Evolutionary conservation across 2,113 vertebrate genomes (phyloP).

Genomic region (Crocuta crocuta): DNA sequence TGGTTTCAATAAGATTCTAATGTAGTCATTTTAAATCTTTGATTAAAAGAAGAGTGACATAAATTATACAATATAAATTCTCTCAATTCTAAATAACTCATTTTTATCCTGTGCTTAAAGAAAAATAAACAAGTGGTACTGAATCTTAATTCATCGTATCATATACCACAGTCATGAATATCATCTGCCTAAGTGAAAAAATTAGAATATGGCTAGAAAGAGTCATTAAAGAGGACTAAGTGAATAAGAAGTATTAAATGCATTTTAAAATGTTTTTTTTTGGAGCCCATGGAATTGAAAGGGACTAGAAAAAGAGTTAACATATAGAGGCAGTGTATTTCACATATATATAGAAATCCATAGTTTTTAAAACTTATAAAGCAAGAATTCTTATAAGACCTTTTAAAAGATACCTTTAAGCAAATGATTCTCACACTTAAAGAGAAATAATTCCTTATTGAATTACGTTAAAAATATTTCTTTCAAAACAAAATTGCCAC

Average conservation of each 20-base stretch:
- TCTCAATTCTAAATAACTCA: background rate
- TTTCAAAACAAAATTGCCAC: background rate
- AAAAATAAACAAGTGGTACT: background rate
- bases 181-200: background rate
- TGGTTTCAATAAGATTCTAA: background rate
- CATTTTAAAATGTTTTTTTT: background rate
- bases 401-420: background rate
- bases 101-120: background rate
- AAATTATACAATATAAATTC: background rate
- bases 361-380: background rate
- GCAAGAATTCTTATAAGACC: background rate
- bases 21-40: background rate
- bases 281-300: background rate
- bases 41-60: background rate
- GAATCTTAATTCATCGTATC: background rate
- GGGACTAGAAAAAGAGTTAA: background rate
- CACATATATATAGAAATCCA: background rate
- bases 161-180: background rate
- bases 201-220: background rate
- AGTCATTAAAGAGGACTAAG: background rate
- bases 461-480: background rate
- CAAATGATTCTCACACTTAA: background rate
- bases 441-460: background rate
- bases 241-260: background rate
- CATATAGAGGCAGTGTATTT: background rate